Evolutionary conservation across 2,113 vertebrate genomes (phyloP).

Genomic region (Lasiurus borealis): DNA sequence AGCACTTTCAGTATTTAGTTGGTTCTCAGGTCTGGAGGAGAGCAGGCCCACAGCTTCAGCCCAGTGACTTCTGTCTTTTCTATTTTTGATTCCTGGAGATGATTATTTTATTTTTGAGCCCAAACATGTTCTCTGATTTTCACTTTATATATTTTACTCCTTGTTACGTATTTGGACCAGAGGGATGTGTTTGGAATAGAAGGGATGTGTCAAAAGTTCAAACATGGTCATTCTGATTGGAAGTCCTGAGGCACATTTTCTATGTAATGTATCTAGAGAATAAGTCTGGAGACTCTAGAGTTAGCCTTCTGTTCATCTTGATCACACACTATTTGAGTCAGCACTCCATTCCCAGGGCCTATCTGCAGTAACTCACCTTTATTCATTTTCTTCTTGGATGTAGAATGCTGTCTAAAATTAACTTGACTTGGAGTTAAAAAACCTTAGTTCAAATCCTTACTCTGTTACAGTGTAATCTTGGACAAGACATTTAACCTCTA

Average conservation of each 20-base stretch:
- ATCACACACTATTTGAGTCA: neutral
- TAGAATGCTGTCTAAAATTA: slow-evolving; percentile 1
- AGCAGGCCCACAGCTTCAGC: neutral
- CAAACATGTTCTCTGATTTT: slow-evolving; percentile 20
- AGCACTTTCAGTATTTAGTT: slow-evolving; percentile 24
- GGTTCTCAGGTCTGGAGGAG: neutral
- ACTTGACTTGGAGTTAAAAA: neutral
- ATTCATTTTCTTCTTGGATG: neutral
- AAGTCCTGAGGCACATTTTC: slow-evolving; percentile 1
- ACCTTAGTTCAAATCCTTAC: slow-evolving; percentile 8
- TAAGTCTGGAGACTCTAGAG: neutral
- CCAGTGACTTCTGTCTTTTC: neutral
- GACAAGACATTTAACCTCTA: neutral
- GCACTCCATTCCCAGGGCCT: neutral
- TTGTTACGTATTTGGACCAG: neutral
- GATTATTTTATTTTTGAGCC: slow-evolving; percentile 3
- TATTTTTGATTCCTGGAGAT: neutral
- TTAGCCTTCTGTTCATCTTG: neutral
- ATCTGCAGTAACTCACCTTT: neutral
- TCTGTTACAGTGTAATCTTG: neutral
- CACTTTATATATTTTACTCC: neutral
- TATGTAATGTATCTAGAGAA: neutral
- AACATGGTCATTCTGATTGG: neutral
- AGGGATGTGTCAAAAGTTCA: neutral
- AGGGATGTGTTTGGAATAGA: slow-evolving; percentile 11